Evolutionary conservation across 2,888 invertebrate genomes (phyloP), one percentile per base, ranked within the genome.

Genomic region (Dermolepida albohirtum): DNA sequence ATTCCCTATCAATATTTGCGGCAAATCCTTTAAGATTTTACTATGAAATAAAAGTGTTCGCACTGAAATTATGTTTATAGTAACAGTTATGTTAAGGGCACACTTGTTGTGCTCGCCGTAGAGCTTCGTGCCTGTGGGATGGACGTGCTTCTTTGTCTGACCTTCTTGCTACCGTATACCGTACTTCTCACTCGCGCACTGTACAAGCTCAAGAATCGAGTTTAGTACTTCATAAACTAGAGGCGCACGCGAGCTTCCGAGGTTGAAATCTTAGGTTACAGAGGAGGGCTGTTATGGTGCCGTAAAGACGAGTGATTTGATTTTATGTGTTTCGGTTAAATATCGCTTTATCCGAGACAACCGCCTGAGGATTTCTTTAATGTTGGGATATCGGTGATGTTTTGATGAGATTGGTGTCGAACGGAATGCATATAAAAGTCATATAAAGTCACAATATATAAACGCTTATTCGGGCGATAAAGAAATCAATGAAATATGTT

Each of bases 171-270:
- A 5, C 16, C 34, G 41, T 51, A 41, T 41, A 50, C 57, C 27
- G 17, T 39, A 68, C 67, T 64, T 64, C 75, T 71, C 59, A 78
- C 74, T 75, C 73, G 69, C 69, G 66, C 71, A 17, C 59, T 66
- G 67, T 65, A 71, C 74, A 73, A 74, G 77, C 78, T 75, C 78
- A 80, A 79, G 79, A 82, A 81, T 82, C 80, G 80, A 81, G 82
- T 83, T 83, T 83, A 82, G 83, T 83, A 83, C 82, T 83, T 83
- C 83, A 83, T 83, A 83, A 83, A 83, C 77, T 82, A 82, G 79
- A 81, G 78, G 80, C 80, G 82, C 82, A 82, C 82, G 83, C 82
- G 82, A 82, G 80, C 79, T 81, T 81, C 80, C 80, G 81, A 81
- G 81, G 81, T 80, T 81, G 81, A 80, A 82, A 82, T 82, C 82